Conservation (phyloP, 2,113 vertebrate species). For the Ophthalmolycus amberensis region DNA sequence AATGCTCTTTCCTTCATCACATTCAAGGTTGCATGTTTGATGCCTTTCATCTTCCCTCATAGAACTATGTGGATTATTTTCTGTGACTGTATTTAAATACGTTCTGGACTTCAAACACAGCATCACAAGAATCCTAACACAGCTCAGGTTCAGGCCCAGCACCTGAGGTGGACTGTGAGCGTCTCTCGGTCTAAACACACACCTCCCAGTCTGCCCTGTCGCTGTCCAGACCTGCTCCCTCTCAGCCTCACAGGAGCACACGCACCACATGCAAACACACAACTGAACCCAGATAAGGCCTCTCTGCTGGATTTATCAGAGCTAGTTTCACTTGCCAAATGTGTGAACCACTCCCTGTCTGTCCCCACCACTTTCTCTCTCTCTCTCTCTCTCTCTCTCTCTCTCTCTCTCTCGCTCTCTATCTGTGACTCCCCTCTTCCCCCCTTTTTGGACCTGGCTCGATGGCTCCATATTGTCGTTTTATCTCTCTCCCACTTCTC, state of each 20-base stretch:
- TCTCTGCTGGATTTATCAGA: conserved; percentile 64
- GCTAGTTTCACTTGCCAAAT: conserved; percentile 52
- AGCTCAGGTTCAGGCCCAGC: conserved; percentile 49
- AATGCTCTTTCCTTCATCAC: background rate
- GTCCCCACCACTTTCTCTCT: conserved; percentile 27
- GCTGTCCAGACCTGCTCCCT: conserved; percentile 66
- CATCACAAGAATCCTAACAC: conserved; percentile 61
- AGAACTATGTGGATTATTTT: conserved; percentile 74
- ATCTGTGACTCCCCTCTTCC: conserved; percentile 35
- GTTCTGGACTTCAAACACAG: conserved; percentile 78
- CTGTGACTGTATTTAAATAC: conserved; percentile 78
- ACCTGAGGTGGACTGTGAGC: conserved; percentile 50
- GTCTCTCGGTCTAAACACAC: conserved; percentile 64
- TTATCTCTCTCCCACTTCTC: conserved; percentile 73
- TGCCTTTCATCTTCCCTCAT: background rate
- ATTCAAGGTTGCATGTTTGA: background rate
- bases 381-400: conserved; percentile 45
- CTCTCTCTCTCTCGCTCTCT: conserved; percentile 45
- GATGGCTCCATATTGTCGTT: conserved; percentile 63
- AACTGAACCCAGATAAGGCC: conserved; percentile 57
- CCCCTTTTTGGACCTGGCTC: conserved; percentile 53
- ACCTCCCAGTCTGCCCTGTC: conserved; percentile 64
- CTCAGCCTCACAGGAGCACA: conserved; percentile 74
- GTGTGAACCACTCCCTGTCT: conserved; percentile 58
- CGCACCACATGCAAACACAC: conserved; percentile 72